A percentile compares a stretch with the other conserved stretches of the same genome.
These are phyloP conservation scores for Sphaerophoria rueppellii DNA, from an alignment of 2,888 invertebrate species.

Conservation along the genomic window DNA sequence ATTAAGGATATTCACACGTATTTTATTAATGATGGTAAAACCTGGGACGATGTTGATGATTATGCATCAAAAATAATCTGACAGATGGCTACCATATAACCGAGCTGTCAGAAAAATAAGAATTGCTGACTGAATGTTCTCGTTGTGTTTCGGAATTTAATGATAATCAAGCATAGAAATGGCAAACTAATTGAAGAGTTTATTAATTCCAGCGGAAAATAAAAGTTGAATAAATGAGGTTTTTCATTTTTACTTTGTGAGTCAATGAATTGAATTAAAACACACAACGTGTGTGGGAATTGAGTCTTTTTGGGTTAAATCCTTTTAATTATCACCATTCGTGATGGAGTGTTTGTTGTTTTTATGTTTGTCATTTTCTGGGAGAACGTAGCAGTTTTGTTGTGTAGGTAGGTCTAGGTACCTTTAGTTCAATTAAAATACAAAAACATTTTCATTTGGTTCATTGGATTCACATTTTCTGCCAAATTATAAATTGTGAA, in stretches of 20 bases:
- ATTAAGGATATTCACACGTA: not conserved
- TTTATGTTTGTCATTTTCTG: not conserved
- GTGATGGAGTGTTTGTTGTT: not conserved
- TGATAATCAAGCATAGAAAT: slow-evolving; percentile 1
- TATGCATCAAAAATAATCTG: slow-evolving; percentile 6
- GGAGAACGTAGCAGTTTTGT: not conserved
- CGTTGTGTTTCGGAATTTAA: not conserved
- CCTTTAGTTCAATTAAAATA: not conserved
- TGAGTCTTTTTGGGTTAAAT: not conserved
- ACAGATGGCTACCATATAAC: slow-evolving; percentile 1
- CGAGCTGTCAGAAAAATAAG: not conserved
- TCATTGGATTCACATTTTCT: too few relatives aligned
- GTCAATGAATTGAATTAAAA: not conserved
- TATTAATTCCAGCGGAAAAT: not conserved
- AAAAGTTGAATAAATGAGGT: not conserved
- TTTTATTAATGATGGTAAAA: not conserved
- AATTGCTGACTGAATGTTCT: not conserved
- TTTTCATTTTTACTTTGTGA: not conserved
- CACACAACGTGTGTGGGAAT: not conserved
- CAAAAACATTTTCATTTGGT: too few relatives aligned
- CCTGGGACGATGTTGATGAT: not conserved
- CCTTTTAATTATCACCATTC: slow-evolving; percentile 1
- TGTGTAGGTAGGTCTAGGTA: not conserved
- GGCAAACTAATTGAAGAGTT: slow-evolving; percentile 3
- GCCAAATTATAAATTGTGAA: too few relatives aligned